These are phyloP conservation scores for Metalampra italica DNA, from an alignment of 2,888 invertebrate genomes.

Conservation along the genomic window DNA sequence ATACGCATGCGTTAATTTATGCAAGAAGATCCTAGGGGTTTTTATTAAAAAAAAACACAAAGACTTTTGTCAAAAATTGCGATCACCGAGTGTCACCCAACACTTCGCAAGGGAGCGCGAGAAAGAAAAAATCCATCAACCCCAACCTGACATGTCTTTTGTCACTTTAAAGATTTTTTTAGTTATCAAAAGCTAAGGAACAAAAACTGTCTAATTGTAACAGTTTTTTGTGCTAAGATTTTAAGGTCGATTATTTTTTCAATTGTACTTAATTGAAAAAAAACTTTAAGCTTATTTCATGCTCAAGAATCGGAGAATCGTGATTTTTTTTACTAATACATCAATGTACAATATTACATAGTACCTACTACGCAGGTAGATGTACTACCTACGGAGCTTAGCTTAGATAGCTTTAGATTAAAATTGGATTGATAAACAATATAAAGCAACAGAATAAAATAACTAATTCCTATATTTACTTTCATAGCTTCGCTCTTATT, in stretches of 20 bases:
- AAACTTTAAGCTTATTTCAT: background rate
- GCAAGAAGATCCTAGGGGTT: constrained; percentile 63
- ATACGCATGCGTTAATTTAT: constrained; percentile 68
- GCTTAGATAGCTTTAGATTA: background rate
- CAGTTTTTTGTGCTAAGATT: constrained; percentile 70
- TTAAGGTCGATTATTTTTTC: constrained; percentile 73
- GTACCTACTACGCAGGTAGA: too few species aligned
- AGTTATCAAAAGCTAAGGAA: constrained; percentile 54
- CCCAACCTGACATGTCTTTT: constrained; percentile 73
- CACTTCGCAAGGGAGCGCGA: constrained; percentile 53
- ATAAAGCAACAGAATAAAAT: too few species aligned
- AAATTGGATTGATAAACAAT: too few species aligned
- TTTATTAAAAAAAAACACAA: constrained; percentile 48
- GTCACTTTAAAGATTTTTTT: constrained; percentile 64
- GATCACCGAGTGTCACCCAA: constrained; percentile 65
- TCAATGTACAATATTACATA: too few species aligned
- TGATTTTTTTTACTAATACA: too few species aligned
- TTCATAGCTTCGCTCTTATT: too few species aligned
- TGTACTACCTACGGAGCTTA: too few species aligned
- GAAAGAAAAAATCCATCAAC: constrained; percentile 50
- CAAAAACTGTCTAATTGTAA: constrained; percentile 76
- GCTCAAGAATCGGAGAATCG: too few species aligned
- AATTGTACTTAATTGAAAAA: constrained; percentile 21
- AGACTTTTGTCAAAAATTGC: constrained; percentile 68
- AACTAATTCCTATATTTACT: too few species aligned